Evolutionary conservation across 1,140 invertebrate species (phyloP).

Genomic region (Drosophila tropicalis): DNA sequence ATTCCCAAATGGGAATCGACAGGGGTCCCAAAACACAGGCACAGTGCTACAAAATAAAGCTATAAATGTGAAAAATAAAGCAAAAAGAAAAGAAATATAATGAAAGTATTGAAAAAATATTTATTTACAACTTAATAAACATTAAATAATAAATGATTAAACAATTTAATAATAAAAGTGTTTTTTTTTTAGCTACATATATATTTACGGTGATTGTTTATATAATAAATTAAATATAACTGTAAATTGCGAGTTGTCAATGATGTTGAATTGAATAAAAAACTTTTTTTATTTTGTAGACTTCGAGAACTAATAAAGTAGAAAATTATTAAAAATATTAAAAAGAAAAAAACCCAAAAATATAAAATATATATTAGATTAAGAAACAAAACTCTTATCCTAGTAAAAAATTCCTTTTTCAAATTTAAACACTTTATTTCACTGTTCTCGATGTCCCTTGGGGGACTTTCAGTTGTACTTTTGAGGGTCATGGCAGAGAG

Average conservation of each 20-base stretch:
- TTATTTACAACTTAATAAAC: too few relatives aligned
- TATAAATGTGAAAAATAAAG: background rate
- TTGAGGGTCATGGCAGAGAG: background rate
- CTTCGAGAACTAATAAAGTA: too few relatives aligned
- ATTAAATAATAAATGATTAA: too few relatives aligned
- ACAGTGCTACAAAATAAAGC: slow-evolving; percentile 39
- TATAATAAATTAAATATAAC: too few relatives aligned
- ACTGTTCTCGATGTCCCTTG: background rate
- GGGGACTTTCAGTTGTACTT: slow-evolving; percentile 22
- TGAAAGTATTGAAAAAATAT: background rate
- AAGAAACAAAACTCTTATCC: background rate
- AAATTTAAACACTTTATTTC: background rate
- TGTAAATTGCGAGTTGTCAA: too few relatives aligned
- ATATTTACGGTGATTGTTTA: too few relatives aligned
- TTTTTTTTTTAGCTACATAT: too few relatives aligned
- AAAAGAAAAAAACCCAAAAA: too few relatives aligned
- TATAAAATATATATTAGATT: background rate
- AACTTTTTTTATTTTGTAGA: too few relatives aligned
- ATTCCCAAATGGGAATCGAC: slow-evolving; percentile 52
- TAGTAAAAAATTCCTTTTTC: background rate
- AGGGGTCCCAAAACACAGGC: background rate
- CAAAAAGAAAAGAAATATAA: background rate
- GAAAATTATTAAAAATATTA: too few relatives aligned
- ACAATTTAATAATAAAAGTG: too few relatives aligned
- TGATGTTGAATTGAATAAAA: too few relatives aligned